Evolutionary conservation across 2,113 vertebrate species (phyloP), one percentile per base, ranked within the genome.

Genomic region (Ameiurus melas): DNA sequence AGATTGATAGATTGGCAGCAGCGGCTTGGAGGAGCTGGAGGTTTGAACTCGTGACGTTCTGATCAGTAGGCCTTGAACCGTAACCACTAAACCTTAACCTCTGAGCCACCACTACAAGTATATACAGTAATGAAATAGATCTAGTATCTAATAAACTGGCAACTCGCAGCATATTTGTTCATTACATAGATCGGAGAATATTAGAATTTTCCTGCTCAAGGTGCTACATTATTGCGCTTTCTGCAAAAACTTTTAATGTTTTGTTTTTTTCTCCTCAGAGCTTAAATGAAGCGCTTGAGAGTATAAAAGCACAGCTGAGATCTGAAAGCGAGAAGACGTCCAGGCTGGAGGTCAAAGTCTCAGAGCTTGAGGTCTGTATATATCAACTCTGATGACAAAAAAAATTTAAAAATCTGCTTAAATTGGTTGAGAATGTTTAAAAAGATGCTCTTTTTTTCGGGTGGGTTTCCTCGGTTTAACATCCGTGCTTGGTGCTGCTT

Each of bases 311-410:
- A 17, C 94, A 97, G 79, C 93, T 98, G 8, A 93, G 95, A 89
- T 94, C 95, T 27, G 94, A 94, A 90, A 92, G 89, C 82, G 93
- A 12, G 87, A 95, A 92, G 39, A 92, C 93, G 6, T 92, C 88
- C 16, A 93, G 90, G 27, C 89, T 96, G 0, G 89, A 96, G 86
- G 93, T 95, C 66, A 94, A 94, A 84, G 93, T 96, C 83, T 92
- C 91, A 0, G 93, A 96, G 89, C 91, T 98, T 78, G 93, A 98
- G 94, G 98, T 99, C 85, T 89, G 96, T 93, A 12, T 25, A 39
- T 75, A 43, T 85, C 8, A 51, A 71, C 47, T 25, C 19, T 13
- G 14, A 73, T 85, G 20, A 39, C 3, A n/a, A 20, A 33, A 53
- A 25, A 43, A 20, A 36, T 1, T n/a, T 36, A 36, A 43, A 53